Evolutionary conservation across 2,797 vertebrate species (phyloP).

Genomic region (Chelon labrosus): DNA sequence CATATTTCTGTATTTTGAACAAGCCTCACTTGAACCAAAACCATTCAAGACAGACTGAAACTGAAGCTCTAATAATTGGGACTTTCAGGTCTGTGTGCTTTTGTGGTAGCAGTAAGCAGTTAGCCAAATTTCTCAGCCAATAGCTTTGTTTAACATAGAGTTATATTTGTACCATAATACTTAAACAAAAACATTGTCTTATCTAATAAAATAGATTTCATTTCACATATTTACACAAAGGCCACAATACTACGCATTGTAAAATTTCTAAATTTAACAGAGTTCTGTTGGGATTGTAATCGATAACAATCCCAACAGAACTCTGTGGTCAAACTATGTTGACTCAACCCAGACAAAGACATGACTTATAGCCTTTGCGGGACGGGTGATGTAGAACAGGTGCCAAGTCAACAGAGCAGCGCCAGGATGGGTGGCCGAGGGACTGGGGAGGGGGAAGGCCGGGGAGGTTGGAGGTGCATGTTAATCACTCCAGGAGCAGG

Average conservation of each 20-base stretch:
- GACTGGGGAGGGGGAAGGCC: conserved; percentile 54
- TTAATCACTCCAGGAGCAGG: conserved; percentile 77
- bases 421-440: conserved; percentile 69
- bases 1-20: too few relatives aligned
- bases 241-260: background rate
- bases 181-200: conserved; percentile 5
- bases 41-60: background rate
- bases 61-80: background rate
- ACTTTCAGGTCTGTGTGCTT: too few relatives aligned
- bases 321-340: conserved; percentile 41
- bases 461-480: conserved; percentile 79
- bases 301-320: conserved; percentile 24
- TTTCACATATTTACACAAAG: too few relatives aligned
- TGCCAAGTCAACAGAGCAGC: conserved; percentile 69
- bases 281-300: conserved; percentile 9
- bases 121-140: too few relatives aligned
- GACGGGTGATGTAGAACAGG: conserved; percentile 74
- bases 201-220: too few relatives aligned
- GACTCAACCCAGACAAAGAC: conserved; percentile 68
- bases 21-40: background rate
- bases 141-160: too few relatives aligned
- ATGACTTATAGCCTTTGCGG: conserved; percentile 70
- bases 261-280: conserved; percentile 38
- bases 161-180: too few relatives aligned
- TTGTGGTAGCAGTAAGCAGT: too few relatives aligned